Evolutionary conservation across 2,888 invertebrate genomes (phyloP), one percentile per base, ranked within the genome.

Genomic region (Papilio protenor): DNA sequence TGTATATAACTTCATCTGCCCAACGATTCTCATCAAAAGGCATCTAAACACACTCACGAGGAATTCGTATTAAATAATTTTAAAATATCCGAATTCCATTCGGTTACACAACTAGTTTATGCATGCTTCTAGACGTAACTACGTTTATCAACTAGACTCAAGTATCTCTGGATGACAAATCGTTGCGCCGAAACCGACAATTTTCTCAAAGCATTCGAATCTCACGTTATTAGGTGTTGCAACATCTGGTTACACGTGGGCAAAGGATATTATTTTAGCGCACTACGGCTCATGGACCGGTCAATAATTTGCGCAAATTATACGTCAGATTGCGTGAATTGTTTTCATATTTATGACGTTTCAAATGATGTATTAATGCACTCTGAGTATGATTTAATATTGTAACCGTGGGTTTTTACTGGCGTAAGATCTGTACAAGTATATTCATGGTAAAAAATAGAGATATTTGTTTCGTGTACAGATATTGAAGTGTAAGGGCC

Each of bases 251-350:
- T 57, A 78, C 80, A 78, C 76, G 76, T 78, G 76, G 78, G 78
- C 75, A 49, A 79, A 45, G 72, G 57, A 76, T 75, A 45, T 45
- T 69, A 45, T 64, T 75, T 40, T 78, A 73, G 69, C 73, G 78
- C 78, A 78, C 76, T 76, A 55, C 75, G 57, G 78, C 76, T 52
- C 69, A 69, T 73, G 73, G 73, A 72, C 78, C 83, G 85, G 84
- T 86, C 88, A 86, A 87, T 90, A 88, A 90, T 90, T 90, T 89
- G 90, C 87, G 89, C 88, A 90, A 88, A 91, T 91, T 89, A 88
- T 86, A 87, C 83, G 80, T 81, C 82, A 76, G 75, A 70, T 55
- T 55, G 59, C 79, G 79, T 81, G 80, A 79, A 80, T 83, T 81
- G 70, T 79, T 45, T 76, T 64, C 77, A 71, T 76, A 78, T 81